A percentile compares a stretch with the other conserved stretches of the same genome.
phyloP scores from a whole-genome alignment of 2,888 invertebrate species.

The Diarsia brunnea region DNA sequence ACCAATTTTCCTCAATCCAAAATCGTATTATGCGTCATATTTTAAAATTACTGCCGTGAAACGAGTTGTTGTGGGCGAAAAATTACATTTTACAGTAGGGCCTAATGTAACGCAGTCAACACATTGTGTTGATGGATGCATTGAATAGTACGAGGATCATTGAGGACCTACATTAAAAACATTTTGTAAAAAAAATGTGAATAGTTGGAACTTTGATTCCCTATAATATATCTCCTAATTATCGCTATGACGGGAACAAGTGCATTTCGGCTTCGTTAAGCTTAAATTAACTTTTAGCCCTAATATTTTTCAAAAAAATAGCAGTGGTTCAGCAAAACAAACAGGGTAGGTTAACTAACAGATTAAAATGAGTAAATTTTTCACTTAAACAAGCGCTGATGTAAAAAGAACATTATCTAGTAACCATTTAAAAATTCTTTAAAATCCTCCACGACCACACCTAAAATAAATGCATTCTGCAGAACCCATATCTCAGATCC shows the following conservation, averaged over 20 bases:
- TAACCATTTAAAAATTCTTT: slow-evolving; percentile 8
- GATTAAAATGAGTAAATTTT: neutral
- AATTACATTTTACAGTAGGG: neutral
- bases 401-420: slow-evolving; percentile 7
- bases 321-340: neutral
- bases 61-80: neutral
- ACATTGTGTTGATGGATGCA: neutral
- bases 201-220: too few relatives aligned
- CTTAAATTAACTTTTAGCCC: too few relatives aligned
- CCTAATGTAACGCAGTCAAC: neutral
- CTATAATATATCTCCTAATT: too few relatives aligned
- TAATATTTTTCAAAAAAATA: too few relatives aligned
- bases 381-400: neutral
- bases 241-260: too few relatives aligned
- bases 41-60: neutral
- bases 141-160: neutral
- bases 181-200: too few relatives aligned
- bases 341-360: neutral
- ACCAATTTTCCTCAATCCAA: neutral
- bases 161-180: too few relatives aligned
- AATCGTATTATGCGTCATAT: neutral
- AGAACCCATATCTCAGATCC: slow-evolving; percentile 52
- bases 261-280: too few relatives aligned
- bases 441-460: slow-evolving; percentile 14
- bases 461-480: slow-evolving; percentile 49